Base-by-base conservation (phyloP, 2,888 invertebrate genomes). In the Ectropis crepuscularia region DNA sequence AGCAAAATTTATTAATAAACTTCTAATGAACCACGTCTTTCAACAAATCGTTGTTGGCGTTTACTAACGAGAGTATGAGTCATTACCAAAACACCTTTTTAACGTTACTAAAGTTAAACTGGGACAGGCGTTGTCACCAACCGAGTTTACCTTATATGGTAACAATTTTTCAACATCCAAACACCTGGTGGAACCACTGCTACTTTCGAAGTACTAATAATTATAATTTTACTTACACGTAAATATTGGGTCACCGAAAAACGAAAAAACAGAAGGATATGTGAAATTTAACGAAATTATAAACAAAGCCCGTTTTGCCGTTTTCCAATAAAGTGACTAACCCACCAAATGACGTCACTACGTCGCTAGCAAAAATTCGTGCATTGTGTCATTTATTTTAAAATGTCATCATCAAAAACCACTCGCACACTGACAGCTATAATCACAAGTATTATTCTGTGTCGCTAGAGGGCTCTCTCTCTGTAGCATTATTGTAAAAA, bases 141-240 rank as follows among this genome's bases (percentile, higher is more conserved):
- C 76, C 68, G 73, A 76, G 78, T 86, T 78, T 83, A 73, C 90
- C 90, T 60, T 89, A 78, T 67, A 90, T 63, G 90, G 90, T 71
- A 67, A 70, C 74, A 67, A 74, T 83, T 87, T 87, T 69, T 58
- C 69, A 51, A 66, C 68, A 74, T 72, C 63, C 42, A 48, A 73
- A 74, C 87, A 83, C 72, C 83, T 84, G 86, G 62, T 74, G n/a
- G 10, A 59, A 61, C 46, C 49, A 49, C 6, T 63, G 47, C 6
- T n/a, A 53, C 37, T 28, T 11, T 55, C 7, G 43, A 10, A 42
- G 42, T 16, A 47, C 42, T 63, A 36, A 16, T 47, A 53, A 6
- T 39, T 41, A n/a, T 10, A 9, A 39, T n/a, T 11, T 51, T 61
- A 78, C 79, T 80, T 76, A 83, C 84, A 39, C 67, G 58, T 72